Evolutionary conservation across 2,797 vertebrate genomes (phyloP).

Genomic region (Falco berigora): DNA sequence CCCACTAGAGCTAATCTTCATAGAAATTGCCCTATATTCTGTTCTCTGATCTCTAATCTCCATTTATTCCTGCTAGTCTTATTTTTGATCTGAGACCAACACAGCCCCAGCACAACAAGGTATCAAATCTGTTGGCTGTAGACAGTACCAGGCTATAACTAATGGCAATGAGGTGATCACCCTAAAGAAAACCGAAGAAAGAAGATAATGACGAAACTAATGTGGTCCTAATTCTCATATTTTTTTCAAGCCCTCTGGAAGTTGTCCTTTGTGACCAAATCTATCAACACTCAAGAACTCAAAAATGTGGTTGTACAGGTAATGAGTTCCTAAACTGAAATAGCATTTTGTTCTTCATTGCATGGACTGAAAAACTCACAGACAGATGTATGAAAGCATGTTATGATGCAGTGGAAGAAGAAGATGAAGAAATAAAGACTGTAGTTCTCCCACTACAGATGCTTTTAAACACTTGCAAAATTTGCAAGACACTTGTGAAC

Average conservation of each 20-base stretch:
- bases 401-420: background rate
- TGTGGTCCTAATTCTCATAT: background rate
- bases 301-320: background rate
- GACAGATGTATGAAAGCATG: background rate
- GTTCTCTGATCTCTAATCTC: background rate
- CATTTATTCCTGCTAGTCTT: background rate
- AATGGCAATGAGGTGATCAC: background rate
- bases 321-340: background rate
- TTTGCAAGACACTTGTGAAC: background rate
- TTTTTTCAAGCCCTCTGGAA: background rate
- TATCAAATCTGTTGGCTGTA: background rate
- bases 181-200: background rate
- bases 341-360: background rate
- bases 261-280: background rate
- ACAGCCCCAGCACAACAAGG: background rate
- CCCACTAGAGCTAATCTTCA: background rate
- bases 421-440: background rate
- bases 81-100: background rate
- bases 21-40: background rate
- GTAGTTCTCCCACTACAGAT: background rate
- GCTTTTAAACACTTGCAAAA: background rate
- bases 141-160: background rate
- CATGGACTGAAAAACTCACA: background rate
- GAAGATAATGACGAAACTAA: background rate
- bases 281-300: background rate